These are phyloP conservation scores for Perdix hodgsoniae DNA, from an alignment of 2,797 vertebrate species.

Conservation along the genomic window DNA sequence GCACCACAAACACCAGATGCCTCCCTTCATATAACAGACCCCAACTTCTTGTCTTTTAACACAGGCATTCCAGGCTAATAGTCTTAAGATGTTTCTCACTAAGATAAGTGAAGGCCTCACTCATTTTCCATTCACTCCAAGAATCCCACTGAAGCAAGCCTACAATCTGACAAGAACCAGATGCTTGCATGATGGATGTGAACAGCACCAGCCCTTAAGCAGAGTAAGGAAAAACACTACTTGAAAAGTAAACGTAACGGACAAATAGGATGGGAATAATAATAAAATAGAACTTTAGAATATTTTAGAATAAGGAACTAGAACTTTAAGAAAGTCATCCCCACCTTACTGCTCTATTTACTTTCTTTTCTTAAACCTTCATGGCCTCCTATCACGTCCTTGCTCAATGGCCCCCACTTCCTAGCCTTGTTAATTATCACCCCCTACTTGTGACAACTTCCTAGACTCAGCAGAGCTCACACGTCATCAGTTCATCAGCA, in stretches of 20 bases:
- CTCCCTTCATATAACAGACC: not conserved
- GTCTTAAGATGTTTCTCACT: constrained; percentile 27
- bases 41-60: not conserved
- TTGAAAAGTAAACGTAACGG: not conserved
- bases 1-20: not conserved
- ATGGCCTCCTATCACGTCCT: not conserved
- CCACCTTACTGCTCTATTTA: not conserved
- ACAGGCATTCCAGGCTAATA: not conserved
- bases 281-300: too few species aligned
- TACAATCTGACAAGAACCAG: constrained; percentile 13
- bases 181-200: not conserved
- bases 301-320: too few species aligned
- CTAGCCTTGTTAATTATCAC: not conserved
- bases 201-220: not conserved
- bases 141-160: not conserved
- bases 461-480: not conserved
- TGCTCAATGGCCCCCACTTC: not conserved
- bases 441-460: not conserved
- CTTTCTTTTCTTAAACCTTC: not conserved
- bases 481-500: not conserved
- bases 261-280: not conserved
- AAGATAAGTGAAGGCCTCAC: not conserved
- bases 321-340: not conserved
- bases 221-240: not conserved
- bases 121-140: not conserved